Conservation (phyloP, 1,140 invertebrate genomes). For the Subanguina moxae region DNA sequence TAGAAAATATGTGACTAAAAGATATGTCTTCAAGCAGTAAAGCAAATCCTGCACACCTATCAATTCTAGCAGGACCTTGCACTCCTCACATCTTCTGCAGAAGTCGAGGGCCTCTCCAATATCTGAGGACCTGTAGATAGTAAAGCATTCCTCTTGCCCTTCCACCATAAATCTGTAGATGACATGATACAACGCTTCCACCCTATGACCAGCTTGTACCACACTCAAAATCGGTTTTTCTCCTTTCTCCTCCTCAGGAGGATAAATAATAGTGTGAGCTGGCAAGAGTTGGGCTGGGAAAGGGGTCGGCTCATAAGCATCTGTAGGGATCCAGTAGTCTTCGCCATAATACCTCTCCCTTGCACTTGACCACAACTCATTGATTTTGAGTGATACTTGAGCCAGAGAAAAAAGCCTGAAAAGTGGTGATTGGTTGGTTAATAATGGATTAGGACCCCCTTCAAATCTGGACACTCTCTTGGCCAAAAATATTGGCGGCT, state of each 20-base stretch:
- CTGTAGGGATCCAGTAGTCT: conserved; percentile 27
- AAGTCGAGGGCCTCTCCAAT: conserved; percentile 45
- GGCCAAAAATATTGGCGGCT: no score
- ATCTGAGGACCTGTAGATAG: conserved; percentile 17
- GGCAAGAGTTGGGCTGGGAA: conserved; percentile 27
- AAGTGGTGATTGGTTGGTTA: no score
- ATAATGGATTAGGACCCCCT: no score
- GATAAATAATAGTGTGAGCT: conserved; percentile 24
- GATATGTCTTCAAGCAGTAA: no score
- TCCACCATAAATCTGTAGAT: conserved; percentile 16
- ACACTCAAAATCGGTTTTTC: no score
- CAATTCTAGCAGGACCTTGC: conserved; percentile 36
- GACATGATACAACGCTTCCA: conserved; percentile 23
- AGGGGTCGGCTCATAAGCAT: conserved; percentile 21
- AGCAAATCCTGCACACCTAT: conserved; percentile 19
- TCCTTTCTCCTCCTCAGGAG: not conserved
- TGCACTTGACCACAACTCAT: conserved; percentile 29
- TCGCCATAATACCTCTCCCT: conserved; percentile 26
- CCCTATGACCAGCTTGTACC: no score
- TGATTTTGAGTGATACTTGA: conserved; percentile 30
- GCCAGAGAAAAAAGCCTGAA: conserved; percentile 33
- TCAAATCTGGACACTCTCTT: no score
- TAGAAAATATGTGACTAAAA: no score
- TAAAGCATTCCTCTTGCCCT: not conserved
- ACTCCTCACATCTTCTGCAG: conserved; percentile 46